Evolutionary conservation across 2,888 invertebrate species (phyloP).

Genomic region (Aquatica leii): DNA sequence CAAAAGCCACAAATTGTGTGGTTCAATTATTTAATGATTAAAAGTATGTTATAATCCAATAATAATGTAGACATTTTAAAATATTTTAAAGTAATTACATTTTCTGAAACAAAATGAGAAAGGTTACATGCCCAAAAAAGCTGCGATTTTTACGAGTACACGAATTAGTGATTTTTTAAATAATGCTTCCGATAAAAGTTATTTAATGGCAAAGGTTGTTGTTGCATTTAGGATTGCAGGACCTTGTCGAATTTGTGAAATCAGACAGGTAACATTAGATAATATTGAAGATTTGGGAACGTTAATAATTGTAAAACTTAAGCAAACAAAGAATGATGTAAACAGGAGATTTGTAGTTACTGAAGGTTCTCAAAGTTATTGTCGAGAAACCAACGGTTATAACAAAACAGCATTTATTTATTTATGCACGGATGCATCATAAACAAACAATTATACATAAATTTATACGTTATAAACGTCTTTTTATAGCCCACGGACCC

Average conservation of each 20-base stretch:
- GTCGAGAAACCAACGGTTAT: no score
- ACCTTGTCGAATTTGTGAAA: no score
- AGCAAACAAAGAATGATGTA: constrained; percentile 35
- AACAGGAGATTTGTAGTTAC: no score
- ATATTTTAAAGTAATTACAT: constrained; percentile 8
- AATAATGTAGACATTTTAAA: constrained; percentile 15
- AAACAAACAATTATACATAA: no score
- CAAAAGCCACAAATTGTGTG: constrained; percentile 43
- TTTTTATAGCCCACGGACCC: no score
- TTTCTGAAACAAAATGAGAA: constrained; percentile 2
- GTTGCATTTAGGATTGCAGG: neutral
- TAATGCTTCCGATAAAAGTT: neutral
- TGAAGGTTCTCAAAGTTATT: no score
- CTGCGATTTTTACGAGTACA: constrained; percentile 7
- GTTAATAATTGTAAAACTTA: neutral
- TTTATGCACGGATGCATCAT: no score
- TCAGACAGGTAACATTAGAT: neutral
- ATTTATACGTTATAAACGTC: no score
- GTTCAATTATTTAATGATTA: constrained; percentile 37
- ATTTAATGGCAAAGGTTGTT: neutral
- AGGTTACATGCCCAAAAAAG: constrained; percentile 8
- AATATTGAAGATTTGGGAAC: constrained; percentile 2
- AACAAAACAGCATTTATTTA: no score
- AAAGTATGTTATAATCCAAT: constrained; percentile 15
- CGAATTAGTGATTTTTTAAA: constrained; percentile 3